Base-by-base conservation (phyloP, 1,140 invertebrate genomes). In the Drosophila jambulina region DNA sequence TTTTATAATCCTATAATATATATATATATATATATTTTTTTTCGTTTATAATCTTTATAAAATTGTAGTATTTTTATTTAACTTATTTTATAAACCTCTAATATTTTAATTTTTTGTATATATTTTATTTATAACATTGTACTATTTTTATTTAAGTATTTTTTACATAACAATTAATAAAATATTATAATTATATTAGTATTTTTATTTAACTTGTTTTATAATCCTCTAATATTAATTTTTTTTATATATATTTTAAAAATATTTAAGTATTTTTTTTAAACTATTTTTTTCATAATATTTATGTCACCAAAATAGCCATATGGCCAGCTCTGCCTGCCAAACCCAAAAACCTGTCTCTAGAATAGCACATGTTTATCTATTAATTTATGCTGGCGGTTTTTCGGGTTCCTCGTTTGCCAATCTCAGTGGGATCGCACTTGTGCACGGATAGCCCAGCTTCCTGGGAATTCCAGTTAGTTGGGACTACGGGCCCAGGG, bases 381-480 rank as follows among this genome's bases (percentile, higher is more conserved):
- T 88, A 84, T 83, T 87, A 87, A 87, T 87, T 87, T 87, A 87
- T 87, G 84, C 84, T 80, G 84, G 83, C 59, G 75, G 79, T 82
- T 86, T 82, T 82, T 29, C 13, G 27, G 63, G 63, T 67, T 83
- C 69, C 71, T 75, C 49, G 67, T 78, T 70, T 74, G 80, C 49
- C 80, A 59, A 76, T 76, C 71, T 63, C 64, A 56, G 17, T 46
- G 46, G 78, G 71, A 83, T 83, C 72, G 81, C 71, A 82, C 70
- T 65, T 78, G 71, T 65, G 80, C 64, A 59, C 63, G 53, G 45
- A 72, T 75, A 34, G 56, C 21, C 21, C 59, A 27, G 49, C 46
- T 79, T 78, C 59, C 64, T 65, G 45, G 38, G 45, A 78, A 63
- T 58, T 49, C 61, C 62, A 56, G 45, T 64, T 62, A 13, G 49